These are phyloP conservation scores for Hemaris fuciformis DNA, from an alignment of 2,888 invertebrate species.

Conservation along the genomic window DNA sequence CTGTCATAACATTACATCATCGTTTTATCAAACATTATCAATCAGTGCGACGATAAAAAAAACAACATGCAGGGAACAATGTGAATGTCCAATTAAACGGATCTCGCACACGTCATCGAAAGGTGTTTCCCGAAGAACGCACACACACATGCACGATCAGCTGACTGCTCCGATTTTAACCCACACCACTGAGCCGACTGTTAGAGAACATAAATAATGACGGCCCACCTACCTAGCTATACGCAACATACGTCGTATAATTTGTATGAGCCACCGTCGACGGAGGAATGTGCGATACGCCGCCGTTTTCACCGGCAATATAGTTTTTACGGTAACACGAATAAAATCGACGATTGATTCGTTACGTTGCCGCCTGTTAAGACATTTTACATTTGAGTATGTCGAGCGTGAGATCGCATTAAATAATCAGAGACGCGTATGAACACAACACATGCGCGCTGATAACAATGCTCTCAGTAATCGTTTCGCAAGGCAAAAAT, in stretches of 20 bases:
- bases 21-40: conserved; percentile 42
- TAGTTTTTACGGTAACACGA: conserved; percentile 61
- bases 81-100: conserved; percentile 80
- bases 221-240: conserved; percentile 79
- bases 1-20: conserved; percentile 33
- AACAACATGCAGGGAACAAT: conserved; percentile 73
- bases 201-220: conserved; percentile 82
- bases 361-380: conserved; percentile 51
- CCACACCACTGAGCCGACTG: conserved; percentile 75
- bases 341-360: conserved; percentile 61
- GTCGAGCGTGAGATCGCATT: conserved; percentile 67
- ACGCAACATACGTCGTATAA: conserved; percentile 77
- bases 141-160: conserved; percentile 70
- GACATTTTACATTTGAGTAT: conserved; percentile 49
- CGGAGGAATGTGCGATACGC: conserved; percentile 72
- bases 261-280: conserved; percentile 73
- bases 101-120: conserved; percentile 79
- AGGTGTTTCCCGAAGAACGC: conserved; percentile 82
- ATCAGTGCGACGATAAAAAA: conserved; percentile 48
- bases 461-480: conserved; percentile 45
- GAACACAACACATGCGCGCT: conserved; percentile 56
- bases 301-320: conserved; percentile 62
- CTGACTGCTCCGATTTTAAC: conserved; percentile 82
- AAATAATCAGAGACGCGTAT: conserved; percentile 71
- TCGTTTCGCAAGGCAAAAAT: neutral